These are phyloP conservation scores for Nephrocerus scutellatus DNA, from an alignment of 2,888 invertebrate species.

Conservation along the genomic window DNA sequence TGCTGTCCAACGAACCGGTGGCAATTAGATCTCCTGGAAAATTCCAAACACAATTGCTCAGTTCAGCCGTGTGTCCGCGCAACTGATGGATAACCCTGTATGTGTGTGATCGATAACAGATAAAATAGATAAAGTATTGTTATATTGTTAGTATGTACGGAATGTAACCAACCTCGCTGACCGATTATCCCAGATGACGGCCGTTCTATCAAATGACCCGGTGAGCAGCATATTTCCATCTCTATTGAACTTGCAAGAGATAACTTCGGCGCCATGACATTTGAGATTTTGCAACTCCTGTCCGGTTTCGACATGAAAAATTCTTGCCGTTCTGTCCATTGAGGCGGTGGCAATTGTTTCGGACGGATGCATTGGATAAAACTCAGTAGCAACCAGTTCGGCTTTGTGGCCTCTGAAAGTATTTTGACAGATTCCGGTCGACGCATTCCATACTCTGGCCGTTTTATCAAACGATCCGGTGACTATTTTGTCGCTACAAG, in stretches of 20 bases:
- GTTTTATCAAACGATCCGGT: conserved; percentile 79
- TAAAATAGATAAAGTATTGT: conserved; percentile 1
- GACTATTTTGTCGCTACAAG: conserved; percentile 59
- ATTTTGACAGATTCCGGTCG: conserved; percentile 58
- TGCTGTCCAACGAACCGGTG: conserved; percentile 64
- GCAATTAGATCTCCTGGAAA: conserved; percentile 61
- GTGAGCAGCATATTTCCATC: conserved; percentile 65
- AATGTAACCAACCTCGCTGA: conserved; percentile 50
- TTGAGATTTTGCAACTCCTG: conserved; percentile 54
- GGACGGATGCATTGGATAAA: conserved; percentile 55
- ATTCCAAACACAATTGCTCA: conserved; percentile 64
- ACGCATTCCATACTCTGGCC: conserved; percentile 65
- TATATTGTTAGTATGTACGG: not conserved
- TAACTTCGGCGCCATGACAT: conserved; percentile 72
- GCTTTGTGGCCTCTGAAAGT: conserved; percentile 69
- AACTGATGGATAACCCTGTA: conserved; percentile 54
- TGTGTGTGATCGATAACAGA: not conserved
- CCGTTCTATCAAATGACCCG: conserved; percentile 72
- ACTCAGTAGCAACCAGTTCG: conserved; percentile 65
- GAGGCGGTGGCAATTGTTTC: conserved; percentile 65
- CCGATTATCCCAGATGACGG: conserved; percentile 68
- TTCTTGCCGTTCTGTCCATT: conserved; percentile 66
- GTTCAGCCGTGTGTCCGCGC: conserved; percentile 58
- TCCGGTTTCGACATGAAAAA: conserved; percentile 64
- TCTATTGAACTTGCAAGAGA: conserved; percentile 63